phyloP scores from a whole-genome alignment of 2,888 invertebrate species.

The Adelognathus sp. region DNA sequence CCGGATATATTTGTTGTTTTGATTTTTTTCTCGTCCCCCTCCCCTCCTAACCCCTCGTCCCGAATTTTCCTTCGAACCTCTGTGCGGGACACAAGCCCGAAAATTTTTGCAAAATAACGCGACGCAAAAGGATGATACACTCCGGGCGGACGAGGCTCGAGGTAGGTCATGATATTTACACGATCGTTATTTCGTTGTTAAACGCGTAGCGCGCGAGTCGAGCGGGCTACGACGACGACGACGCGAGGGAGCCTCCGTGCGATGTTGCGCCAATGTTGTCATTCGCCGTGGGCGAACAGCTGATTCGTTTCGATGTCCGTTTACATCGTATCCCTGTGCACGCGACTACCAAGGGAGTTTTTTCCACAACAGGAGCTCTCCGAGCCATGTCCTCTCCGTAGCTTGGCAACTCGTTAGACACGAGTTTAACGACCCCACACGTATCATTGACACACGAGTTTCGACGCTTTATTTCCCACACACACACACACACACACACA shows the following conservation, averaged over 20 bases:
- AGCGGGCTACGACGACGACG: not conserved
- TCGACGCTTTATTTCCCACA: constrained; percentile 3
- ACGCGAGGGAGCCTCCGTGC: not conserved
- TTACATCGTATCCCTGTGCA: constrained; percentile 62
- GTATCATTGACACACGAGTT: constrained; percentile 12
- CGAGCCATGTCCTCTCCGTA: constrained; percentile 6
- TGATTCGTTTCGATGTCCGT: constrained; percentile 71
- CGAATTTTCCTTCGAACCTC: constrained; percentile 40
- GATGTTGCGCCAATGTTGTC: constrained; percentile 76
- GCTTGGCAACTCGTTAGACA: constrained; percentile 54
- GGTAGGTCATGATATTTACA: constrained; percentile 73
- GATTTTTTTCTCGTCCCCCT: constrained; percentile 18
- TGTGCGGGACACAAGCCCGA: constrained; percentile 63
- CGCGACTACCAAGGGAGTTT: constrained; percentile 47
- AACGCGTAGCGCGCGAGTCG: constrained; percentile 13
- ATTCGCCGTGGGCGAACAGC: constrained; percentile 78
- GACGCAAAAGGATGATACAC: constrained; percentile 81
- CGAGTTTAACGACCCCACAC: constrained; percentile 55
- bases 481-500: no score
- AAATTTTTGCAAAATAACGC: constrained; percentile 79
- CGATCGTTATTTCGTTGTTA: constrained; percentile 51
- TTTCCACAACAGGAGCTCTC: constrained; percentile 24
- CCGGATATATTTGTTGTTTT: constrained; percentile 30
- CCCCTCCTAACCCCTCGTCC: not conserved
- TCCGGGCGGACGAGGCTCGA: constrained; percentile 81